Evolutionary conservation across 2,888 invertebrate genomes (phyloP).

Genomic region (Diachrysia chrysitis): DNA sequence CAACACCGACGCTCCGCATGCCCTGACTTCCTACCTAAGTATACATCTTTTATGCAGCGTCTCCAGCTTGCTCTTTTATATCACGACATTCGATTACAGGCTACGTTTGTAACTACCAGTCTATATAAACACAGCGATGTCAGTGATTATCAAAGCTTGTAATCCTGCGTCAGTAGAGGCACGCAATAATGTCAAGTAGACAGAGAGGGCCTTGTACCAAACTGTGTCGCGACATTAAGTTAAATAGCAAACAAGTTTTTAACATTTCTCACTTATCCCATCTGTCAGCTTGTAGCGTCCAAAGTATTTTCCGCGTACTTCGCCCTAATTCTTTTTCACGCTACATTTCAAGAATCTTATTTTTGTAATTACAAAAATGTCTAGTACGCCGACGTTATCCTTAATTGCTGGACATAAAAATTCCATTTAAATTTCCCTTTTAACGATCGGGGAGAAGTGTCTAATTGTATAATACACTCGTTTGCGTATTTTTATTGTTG

Average conservation of each 20-base stretch:
- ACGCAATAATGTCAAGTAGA: conserved; percentile 19
- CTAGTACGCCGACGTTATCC: conserved; percentile 89
- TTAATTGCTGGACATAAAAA: conserved; percentile 90
- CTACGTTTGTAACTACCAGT: conserved; percentile 5
- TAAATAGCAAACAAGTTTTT: conserved; percentile 68
- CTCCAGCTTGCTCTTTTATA: conserved; percentile 29
- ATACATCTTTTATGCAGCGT: conserved; percentile 54
- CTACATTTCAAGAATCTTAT: conserved; percentile 89
- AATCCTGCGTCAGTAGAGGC: neutral
- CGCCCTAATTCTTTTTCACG: conserved; percentile 89
- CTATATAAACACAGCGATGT: neutral
- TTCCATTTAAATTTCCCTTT: conserved; percentile 90
- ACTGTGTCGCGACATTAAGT: conserved; percentile 56
- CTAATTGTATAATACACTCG: conserved; percentile 90
- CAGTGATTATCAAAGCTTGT: neutral
- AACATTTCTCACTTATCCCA: conserved; percentile 77
- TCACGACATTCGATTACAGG: conserved; percentile 19
- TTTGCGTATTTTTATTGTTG: conserved; percentile 89
- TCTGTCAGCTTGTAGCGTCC: conserved; percentile 77
- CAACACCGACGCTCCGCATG: conserved; percentile 53
- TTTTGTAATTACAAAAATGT: conserved; percentile 90
- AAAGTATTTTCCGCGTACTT: conserved; percentile 82
- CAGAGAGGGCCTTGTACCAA: conserved; percentile 36
- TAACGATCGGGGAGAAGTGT: conserved; percentile 88
- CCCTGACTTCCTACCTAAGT: conserved; percentile 43